phyloP scores from a whole-genome alignment of 2,797 vertebrate species.

The Myoxocephalus aenaeus region DNA sequence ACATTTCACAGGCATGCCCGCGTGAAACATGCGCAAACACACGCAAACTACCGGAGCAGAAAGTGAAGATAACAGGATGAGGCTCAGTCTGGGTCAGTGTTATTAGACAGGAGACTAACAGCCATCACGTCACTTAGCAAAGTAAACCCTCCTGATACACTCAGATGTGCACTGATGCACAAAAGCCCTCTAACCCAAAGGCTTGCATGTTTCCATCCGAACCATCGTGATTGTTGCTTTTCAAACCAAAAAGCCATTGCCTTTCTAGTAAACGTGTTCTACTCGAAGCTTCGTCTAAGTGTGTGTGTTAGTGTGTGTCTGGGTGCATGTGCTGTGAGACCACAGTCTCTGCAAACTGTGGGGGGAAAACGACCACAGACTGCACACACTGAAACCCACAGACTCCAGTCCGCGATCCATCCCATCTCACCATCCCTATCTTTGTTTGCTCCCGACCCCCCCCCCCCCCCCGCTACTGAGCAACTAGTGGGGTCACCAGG shows the following conservation, averaged over 20 bases:
- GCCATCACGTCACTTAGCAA: slow-evolving; percentile 55
- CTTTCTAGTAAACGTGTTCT: slow-evolving; percentile 30
- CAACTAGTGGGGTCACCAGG: slow-evolving; percentile 45
- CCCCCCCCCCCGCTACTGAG: background rate
- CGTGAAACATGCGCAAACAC: slow-evolving; percentile 1
- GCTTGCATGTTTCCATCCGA: slow-evolving; percentile 45
- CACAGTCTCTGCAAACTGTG: slow-evolving; percentile 68
- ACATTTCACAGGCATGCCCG: background rate
- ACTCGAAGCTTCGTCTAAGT: background rate
- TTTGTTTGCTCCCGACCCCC: slow-evolving; percentile 43
- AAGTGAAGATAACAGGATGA: slow-evolving; percentile 66
- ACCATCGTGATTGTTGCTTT: slow-evolving; percentile 30
- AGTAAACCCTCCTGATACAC: slow-evolving; percentile 43
- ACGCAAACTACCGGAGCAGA: slow-evolving; percentile 38
- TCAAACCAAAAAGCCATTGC: slow-evolving; percentile 47
- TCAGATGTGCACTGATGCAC: slow-evolving; percentile 22
- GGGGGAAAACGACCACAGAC: slow-evolving; percentile 65
- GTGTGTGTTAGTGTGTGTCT: slow-evolving; percentile 34
- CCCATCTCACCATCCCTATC: slow-evolving; percentile 59
- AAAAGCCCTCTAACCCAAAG: slow-evolving; percentile 21
- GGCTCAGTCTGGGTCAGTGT: slow-evolving; percentile 58
- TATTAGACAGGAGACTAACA: slow-evolving; percentile 64
- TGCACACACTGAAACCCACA: slow-evolving; percentile 75
- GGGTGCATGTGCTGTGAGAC: slow-evolving; percentile 45
- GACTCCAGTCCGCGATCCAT: slow-evolving; percentile 70